Evolutionary conservation across 1,140 invertebrate species (phyloP), one percentile per base, ranked within the genome.

Genomic region (Formica exsecta): DNA sequence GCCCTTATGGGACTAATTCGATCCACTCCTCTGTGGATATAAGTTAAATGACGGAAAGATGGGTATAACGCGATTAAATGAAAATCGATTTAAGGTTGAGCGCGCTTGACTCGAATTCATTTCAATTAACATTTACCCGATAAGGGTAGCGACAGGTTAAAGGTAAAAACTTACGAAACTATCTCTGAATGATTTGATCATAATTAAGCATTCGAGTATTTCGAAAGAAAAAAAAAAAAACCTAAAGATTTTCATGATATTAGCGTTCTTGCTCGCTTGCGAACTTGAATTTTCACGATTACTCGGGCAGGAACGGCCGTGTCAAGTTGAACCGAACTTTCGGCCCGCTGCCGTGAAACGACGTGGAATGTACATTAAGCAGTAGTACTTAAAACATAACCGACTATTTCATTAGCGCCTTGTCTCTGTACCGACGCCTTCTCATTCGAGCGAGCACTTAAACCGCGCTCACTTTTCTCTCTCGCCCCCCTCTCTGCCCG

Each of bases 321-420:
- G 16, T 44, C 64, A 62, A 83, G 76, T 83, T 75, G 59, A 76
- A 76, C 44, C 68, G 70, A 44, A 85, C 59, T 87, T 87, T 76
- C 38, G 57, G 86, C 48, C 64, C 44, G 59, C 41, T 62, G 64
- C 70, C 68, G 51, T 59, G 51, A 80, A 77, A 65, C 81, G 80
- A 87, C 74, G 71, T 62, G 54, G 71, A 76, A 59, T 85, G 83
- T 89, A 87, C 80, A 84, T 86, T 89, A 85, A 88, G 74, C 73
- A 81, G 77, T 44, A 74, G 84, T 85, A 84, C 76, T 90, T 87
- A 88, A 91, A 91, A 90, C 90, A 91, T 92, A 90, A 90, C 86
- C 89, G 80, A 89, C 87, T 89, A 90, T 89, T 91, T 91, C 85
- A 91, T 91, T 88, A 88, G 76, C 86, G 81, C 73, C 70, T 89